Conservation (phyloP, 2,888 invertebrate species). For the Anarsia innoxiella region DNA sequence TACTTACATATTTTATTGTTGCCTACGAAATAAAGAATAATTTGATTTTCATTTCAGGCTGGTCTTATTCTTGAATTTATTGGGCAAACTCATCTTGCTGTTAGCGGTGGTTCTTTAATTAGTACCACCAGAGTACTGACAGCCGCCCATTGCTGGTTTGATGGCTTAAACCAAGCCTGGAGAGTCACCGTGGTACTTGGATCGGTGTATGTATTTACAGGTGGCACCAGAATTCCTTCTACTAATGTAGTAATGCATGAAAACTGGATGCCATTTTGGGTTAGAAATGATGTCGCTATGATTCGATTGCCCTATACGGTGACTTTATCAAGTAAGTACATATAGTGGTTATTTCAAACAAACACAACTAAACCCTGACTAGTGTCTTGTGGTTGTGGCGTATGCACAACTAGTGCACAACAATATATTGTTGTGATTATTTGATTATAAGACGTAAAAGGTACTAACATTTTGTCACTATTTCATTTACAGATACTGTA, state of each 20-base stretch:
- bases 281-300: conserved; percentile 40
- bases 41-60: conserved; percentile 22
- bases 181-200: conserved; percentile 39
- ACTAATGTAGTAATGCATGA: conserved; percentile 32
- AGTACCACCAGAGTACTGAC: conserved; percentile 31
- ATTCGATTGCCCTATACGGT: conserved; percentile 31
- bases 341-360: no score
- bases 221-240: conserved; percentile 35
- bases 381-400: no score
- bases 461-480: background rate
- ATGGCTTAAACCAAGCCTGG: conserved; percentile 41
- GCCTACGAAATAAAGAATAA: background rate
- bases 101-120: conserved; percentile 44
- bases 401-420: no score
- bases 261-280: conserved; percentile 31
- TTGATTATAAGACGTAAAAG: background rate
- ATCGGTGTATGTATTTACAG: conserved; percentile 29
- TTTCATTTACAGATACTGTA: conserved; percentile 25
- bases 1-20: background rate
- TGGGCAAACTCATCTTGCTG: conserved; percentile 24
- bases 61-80: conserved; percentile 31
- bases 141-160: conserved; percentile 55
- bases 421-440: no score
- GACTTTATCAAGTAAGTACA: conserved; percentile 28
- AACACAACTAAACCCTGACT: no score